Conservation (phyloP, 1,140 invertebrate species). For the Philotrypesis tridentata region DNA sequence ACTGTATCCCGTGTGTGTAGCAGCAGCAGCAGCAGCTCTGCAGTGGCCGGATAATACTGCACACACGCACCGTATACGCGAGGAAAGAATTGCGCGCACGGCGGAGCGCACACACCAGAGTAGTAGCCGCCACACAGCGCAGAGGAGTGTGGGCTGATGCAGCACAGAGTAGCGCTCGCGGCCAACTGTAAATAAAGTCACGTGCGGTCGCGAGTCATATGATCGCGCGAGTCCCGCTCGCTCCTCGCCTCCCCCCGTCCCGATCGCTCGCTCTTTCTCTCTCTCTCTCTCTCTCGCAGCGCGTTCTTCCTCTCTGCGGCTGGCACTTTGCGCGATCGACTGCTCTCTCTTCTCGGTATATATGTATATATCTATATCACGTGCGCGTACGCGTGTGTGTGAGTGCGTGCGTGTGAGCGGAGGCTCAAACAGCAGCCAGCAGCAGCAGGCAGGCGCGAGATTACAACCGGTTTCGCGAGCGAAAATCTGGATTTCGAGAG, state of each 20-base stretch:
- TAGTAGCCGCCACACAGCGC: neutral
- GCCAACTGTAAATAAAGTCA: conserved; percentile 76
- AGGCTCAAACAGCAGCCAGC: too few relatives aligned
- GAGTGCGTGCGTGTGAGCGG: too few relatives aligned
- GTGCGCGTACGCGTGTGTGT: neutral
- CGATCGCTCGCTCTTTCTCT: conserved; percentile 32
- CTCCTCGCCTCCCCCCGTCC: conserved; percentile 47
- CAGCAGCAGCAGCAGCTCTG: too few relatives aligned
- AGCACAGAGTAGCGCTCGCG: neutral
- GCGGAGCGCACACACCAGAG: neutral
- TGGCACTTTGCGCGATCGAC: too few relatives aligned
- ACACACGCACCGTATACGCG: neutral
- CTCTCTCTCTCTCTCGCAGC: neutral
- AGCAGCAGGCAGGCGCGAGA: too few relatives aligned
- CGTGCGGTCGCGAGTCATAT: conserved; percentile 75
- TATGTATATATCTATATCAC: neutral
- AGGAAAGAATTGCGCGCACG: neutral
- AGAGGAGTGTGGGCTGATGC: neutral
- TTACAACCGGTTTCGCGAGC: too few relatives aligned
- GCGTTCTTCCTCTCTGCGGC: neutral
- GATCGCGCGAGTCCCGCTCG: conserved; percentile 63
- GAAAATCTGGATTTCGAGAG: too few relatives aligned
- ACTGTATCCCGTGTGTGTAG: too few relatives aligned
- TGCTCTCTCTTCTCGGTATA: too few relatives aligned
- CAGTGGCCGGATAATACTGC: too few relatives aligned